Percentiles rank a stretch among this genome's conserved stretches.
phyloP scores from a whole-genome alignment of 2,797 vertebrate species.

The Uromys caudimaculatus region DNA sequence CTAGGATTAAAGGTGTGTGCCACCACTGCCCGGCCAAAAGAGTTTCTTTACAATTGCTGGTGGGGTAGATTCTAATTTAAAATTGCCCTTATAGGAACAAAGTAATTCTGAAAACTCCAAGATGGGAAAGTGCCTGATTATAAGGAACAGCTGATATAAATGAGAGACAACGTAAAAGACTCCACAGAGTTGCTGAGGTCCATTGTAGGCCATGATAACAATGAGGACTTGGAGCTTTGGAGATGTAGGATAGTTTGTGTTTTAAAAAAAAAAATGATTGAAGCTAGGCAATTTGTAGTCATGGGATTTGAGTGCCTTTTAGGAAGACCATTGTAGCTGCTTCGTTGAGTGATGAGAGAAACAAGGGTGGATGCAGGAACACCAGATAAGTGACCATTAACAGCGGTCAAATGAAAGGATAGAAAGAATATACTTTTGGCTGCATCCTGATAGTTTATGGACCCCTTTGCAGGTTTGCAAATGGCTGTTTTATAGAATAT shows the following conservation, averaged over 20 bases:
- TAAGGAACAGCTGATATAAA: background rate
- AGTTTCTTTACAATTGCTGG: background rate
- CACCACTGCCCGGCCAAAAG: background rate
- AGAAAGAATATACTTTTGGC: background rate
- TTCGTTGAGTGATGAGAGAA: background rate
- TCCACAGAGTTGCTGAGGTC: background rate
- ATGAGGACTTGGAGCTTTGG: background rate
- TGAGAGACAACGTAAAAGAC: background rate
- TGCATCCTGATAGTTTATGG: background rate
- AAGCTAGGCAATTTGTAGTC: background rate
- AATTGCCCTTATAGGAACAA: conserved; percentile 4
- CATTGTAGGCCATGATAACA: background rate
- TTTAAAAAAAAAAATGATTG: background rate
- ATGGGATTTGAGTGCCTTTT: conserved; percentile 6
- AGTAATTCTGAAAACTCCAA: background rate
- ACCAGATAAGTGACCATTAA: background rate
- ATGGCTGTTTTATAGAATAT: conserved; percentile 20
- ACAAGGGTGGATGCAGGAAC: background rate
- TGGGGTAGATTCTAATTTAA: conserved; percentile 12
- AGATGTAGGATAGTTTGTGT: background rate
- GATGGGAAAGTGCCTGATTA: background rate
- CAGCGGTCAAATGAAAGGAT: background rate
- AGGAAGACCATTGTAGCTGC: background rate
- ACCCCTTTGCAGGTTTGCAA: conserved; percentile 47
- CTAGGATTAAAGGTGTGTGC: background rate